phyloP scores from a whole-genome alignment of 2,113 vertebrate species.

The Pogonocichla stellata region DNA sequence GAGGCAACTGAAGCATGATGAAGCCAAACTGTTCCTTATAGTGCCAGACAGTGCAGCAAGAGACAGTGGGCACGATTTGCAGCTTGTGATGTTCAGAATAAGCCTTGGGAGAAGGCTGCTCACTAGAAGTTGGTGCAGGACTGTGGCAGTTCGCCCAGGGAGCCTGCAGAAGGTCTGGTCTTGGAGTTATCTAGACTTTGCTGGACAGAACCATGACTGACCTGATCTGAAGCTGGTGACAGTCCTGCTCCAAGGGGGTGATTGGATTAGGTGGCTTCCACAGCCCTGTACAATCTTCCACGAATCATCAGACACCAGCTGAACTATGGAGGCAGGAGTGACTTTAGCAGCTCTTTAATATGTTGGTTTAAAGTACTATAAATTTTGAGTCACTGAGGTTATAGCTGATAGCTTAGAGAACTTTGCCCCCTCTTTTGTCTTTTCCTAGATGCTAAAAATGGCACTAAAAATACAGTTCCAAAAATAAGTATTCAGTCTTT shows the following conservation, averaged over 20 bases:
- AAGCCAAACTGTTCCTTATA: background rate
- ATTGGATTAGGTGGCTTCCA: background rate
- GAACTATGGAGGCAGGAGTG: background rate
- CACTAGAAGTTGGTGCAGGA: background rate
- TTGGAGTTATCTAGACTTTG: background rate
- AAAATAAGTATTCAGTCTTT: background rate
- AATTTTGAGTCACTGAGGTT: background rate
- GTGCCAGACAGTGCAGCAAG: background rate
- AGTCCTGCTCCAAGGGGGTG: background rate
- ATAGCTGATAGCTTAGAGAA: background rate
- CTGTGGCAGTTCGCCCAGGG: background rate
- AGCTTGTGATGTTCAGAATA: background rate
- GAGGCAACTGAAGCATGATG: background rate
- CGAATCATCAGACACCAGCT: background rate
- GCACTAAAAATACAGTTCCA: background rate
- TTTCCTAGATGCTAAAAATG: background rate
- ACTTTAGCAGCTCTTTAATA: background rate
- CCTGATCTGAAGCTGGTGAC: background rate
- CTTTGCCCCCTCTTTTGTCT: background rate
- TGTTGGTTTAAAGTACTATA: background rate
- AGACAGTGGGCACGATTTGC: background rate
- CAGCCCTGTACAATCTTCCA: background rate
- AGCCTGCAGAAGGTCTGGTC: background rate
- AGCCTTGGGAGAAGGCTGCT: background rate
- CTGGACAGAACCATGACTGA: background rate